Conservation (phyloP, 2,113 vertebrate species). For the Ancistrus triradiatus region DNA sequence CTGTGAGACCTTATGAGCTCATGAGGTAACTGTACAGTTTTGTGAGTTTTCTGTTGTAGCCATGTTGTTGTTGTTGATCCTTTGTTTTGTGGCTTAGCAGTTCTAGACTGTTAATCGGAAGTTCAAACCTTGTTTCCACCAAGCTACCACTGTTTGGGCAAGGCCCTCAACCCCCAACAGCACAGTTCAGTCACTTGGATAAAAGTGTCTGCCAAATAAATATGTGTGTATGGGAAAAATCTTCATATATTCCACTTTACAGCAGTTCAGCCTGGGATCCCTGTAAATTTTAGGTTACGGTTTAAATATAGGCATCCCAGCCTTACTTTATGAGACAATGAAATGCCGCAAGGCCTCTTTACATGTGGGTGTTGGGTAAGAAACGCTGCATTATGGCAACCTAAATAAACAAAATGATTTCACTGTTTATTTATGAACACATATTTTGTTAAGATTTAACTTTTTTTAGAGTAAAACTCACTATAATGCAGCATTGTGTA, state of each 20-base stretch:
- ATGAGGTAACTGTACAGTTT: no score
- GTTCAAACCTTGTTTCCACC: no score
- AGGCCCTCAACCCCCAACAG: no score
- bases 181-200: no score
- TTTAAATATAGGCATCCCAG: conserved; percentile 19
- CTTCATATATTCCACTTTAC: conserved; percentile 29
- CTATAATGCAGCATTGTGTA: no score
- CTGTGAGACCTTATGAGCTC: no score
- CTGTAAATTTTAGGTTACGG: conserved; percentile 19
- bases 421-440: neutral
- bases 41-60: no score
- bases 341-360: conserved; percentile 20
- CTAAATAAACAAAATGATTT: conserved; percentile 27
- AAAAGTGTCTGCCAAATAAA: no score
- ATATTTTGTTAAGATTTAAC: neutral
- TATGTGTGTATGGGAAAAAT: conserved; percentile 36
- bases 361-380: conserved; percentile 14
- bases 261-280: neutral
- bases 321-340: conserved; percentile 27
- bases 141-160: no score
- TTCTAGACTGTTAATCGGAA: no score
- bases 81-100: no score
- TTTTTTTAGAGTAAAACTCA: neutral
- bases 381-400: conserved; percentile 14
- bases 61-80: no score